Evolutionary conservation across 2,113 vertebrate species (phyloP).

Genomic region (Semicossyphus pulcher): DNA sequence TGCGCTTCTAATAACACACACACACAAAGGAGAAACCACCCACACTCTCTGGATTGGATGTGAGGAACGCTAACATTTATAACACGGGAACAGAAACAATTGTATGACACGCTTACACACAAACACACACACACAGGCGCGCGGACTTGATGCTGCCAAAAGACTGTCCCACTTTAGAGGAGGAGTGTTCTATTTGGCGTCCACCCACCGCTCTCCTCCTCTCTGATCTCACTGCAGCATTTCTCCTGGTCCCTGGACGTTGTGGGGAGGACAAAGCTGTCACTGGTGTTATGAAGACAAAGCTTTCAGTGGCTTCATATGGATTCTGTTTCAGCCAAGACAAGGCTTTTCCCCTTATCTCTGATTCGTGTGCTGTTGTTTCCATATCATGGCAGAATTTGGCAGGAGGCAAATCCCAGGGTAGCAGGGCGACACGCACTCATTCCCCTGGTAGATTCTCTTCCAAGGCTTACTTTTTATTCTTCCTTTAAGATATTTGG

Average conservation of each 20-base stretch:
- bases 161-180: constrained; percentile 74
- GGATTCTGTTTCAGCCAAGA: constrained; percentile 7
- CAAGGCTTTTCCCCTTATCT: not conserved
- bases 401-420: constrained; percentile 7
- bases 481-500: not conserved
- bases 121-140: constrained; percentile 33
- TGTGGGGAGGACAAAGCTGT: constrained; percentile 52
- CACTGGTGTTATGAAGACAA: constrained; percentile 36
- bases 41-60: constrained; percentile 44
- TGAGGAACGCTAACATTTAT: constrained; percentile 65
- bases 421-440: not conserved
- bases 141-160: constrained; percentile 65
- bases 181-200: constrained; percentile 73
- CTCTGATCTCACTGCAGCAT: constrained; percentile 61
- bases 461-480: not conserved
- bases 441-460: constrained; percentile 1
- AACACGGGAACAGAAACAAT: constrained; percentile 58
- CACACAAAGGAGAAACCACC: constrained; percentile 61
- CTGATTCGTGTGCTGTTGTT: constrained; percentile 8
- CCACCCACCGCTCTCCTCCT: constrained; percentile 60
- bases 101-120: constrained; percentile 34
- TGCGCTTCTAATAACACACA: constrained; percentile 65
- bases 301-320: constrained; percentile 29
- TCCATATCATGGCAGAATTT: constrained; percentile 25
- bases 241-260: constrained; percentile 41